Percentiles rank a stretch among this genome's conserved stretches.
Evolutionary conservation across 1,140 invertebrate genomes (phyloP).

Genomic region (Eciton burchellii): DNA sequence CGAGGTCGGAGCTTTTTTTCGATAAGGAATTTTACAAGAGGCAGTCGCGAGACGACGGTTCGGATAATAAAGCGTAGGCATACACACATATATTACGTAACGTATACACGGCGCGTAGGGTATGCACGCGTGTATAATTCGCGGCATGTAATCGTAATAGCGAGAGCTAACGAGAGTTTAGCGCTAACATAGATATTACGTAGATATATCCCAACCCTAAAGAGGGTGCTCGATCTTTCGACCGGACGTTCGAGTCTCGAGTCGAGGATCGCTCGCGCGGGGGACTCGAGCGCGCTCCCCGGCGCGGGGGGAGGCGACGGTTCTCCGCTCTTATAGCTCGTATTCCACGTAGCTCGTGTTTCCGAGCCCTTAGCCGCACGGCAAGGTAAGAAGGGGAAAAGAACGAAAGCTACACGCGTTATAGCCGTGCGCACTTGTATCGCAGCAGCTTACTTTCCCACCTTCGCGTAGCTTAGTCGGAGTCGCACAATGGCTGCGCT

Average conservation of each 20-base stretch:
- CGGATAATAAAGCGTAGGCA: constrained; percentile 75
- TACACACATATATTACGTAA: constrained; percentile 64
- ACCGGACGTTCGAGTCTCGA: constrained; percentile 28
- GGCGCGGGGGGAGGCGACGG: too few relatives aligned
- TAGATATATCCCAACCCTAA: constrained; percentile 53
- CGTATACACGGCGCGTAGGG: constrained; percentile 16
- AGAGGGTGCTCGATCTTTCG: constrained; percentile 54
- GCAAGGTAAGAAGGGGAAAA: constrained; percentile 3
- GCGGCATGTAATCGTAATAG: constrained; percentile 45
- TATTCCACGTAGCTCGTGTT: constrained; percentile 60
- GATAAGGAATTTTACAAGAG: constrained; percentile 49
- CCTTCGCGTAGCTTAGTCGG: constrained; percentile 67
- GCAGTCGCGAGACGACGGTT: constrained; percentile 49
- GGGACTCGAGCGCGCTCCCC: too few relatives aligned
- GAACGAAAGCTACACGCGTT: background rate
- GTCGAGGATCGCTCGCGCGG: constrained; percentile 17
- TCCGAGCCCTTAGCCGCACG: too few relatives aligned
- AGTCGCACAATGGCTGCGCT: constrained; percentile 41
- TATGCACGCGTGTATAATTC: constrained; percentile 31
- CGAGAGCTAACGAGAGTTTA: background rate
- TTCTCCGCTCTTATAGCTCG: constrained; percentile 33
- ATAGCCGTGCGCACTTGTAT: constrained; percentile 34
- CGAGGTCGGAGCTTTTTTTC: constrained; percentile 62
- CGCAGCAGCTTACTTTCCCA: constrained; percentile 61
- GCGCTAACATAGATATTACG: constrained; percentile 43